Conservation (phyloP, 2,888 invertebrate species). For the Volucella inflata region DNA sequence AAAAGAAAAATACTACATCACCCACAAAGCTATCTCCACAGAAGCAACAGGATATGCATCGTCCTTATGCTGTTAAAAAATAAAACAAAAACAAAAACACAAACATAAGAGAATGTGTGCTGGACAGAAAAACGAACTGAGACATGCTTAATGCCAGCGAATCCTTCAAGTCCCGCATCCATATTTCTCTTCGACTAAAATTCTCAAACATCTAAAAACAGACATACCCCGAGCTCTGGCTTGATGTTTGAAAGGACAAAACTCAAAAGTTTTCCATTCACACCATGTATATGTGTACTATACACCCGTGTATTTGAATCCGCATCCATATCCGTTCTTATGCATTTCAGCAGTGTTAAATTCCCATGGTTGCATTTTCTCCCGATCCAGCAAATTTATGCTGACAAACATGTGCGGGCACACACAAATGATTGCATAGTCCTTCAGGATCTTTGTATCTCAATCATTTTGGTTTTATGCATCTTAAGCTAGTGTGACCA, state of each 20-base stretch:
- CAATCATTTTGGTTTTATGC: slow-evolving; percentile 54
- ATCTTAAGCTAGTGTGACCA: slow-evolving; percentile 19
- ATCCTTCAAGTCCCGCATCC: slow-evolving; percentile 64
- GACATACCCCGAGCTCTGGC: background rate
- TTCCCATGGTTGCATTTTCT: slow-evolving; percentile 50
- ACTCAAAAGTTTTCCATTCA: too few relatives aligned
- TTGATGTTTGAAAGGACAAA: slow-evolving; percentile 14
- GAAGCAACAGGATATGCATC: slow-evolving; percentile 63
- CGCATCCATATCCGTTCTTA: slow-evolving; percentile 9
- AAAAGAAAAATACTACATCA: slow-evolving; percentile 53
- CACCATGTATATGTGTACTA: slow-evolving; percentile 5
- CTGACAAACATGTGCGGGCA: slow-evolving; percentile 59
- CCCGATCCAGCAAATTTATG: slow-evolving; percentile 59
- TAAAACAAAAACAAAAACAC: background rate
- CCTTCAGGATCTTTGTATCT: slow-evolving; percentile 60
- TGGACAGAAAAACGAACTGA: background rate
- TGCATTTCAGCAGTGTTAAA: slow-evolving; percentile 37
- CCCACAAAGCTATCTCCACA: slow-evolving; percentile 31
- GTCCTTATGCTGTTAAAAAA: background rate
- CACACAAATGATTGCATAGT: slow-evolving; percentile 58
- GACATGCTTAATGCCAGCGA: slow-evolving; percentile 60
- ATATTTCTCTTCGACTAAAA: slow-evolving; percentile 19
- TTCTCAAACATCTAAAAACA: slow-evolving; percentile 5
- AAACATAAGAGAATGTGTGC: background rate
- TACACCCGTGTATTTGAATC: slow-evolving; percentile 16